These are phyloP conservation scores for Coleophora deauratella DNA, from an alignment of 2,888 invertebrate species.

Conservation along the genomic window DNA sequence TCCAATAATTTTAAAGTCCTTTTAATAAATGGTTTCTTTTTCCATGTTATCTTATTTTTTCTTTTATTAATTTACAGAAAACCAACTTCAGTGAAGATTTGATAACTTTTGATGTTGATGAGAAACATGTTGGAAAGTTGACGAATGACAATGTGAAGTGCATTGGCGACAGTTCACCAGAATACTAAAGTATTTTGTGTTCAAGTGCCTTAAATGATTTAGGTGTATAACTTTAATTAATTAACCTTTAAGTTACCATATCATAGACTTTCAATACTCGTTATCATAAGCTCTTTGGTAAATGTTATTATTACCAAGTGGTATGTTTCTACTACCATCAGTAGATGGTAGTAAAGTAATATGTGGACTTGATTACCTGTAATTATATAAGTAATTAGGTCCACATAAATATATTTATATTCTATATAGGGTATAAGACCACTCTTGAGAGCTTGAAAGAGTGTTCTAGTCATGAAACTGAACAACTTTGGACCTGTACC, in stretches of 20 bases:
- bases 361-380: too few species aligned
- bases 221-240: constrained; percentile 17
- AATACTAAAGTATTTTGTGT: constrained; percentile 50
- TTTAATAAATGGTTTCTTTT: too few species aligned
- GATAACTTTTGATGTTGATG: constrained; percentile 60
- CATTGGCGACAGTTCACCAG: constrained; percentile 57
- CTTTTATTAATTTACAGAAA: constrained; percentile 39
- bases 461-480: too few species aligned
- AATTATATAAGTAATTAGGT: too few species aligned
- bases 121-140: constrained; percentile 41
- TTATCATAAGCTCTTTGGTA: too few species aligned
- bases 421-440: too few species aligned
- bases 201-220: constrained; percentile 48
- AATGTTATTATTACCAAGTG: not conserved
- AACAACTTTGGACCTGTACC: too few species aligned
- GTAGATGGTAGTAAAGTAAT: too few species aligned
- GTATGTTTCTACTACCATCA: not conserved
- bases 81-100: constrained; percentile 45
- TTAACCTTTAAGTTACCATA: constrained; percentile 40
- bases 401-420: too few species aligned
- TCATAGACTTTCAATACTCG: not conserved
- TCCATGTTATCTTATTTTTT: too few species aligned
- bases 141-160: constrained; percentile 45
- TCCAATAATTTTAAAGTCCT: too few species aligned
- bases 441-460: too few species aligned